Evolutionary conservation across 2,888 invertebrate species (phyloP).

Genomic region (Onthophagus sagittarius): DNA sequence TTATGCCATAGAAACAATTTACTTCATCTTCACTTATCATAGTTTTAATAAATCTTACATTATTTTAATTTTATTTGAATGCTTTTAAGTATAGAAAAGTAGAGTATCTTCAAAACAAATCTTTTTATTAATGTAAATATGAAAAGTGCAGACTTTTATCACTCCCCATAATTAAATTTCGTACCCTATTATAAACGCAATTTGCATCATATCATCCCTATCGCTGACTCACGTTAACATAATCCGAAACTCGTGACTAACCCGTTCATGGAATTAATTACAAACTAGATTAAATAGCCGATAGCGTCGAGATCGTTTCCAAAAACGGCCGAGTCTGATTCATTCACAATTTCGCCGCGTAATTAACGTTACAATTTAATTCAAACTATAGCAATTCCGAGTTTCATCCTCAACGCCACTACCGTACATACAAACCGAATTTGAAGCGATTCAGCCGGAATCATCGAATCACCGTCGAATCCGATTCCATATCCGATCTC

Average conservation of each 20-base stretch:
- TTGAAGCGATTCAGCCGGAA: neutral
- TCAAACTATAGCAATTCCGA: neutral
- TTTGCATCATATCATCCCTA: neutral
- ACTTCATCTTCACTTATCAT: too few species aligned
- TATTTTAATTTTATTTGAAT: too few species aligned
- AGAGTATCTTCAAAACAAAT: too few species aligned
- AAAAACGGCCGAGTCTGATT: neutral
- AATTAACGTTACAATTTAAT: neutral
- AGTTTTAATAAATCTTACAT: too few species aligned
- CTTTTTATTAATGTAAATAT: too few species aligned
- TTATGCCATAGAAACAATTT: too few species aligned
- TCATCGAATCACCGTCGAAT: neutral
- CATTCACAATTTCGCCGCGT: neutral
- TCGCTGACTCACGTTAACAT: neutral
- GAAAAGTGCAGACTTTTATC: too few species aligned
- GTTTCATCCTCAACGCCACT: neutral
- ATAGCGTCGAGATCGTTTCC: neutral
- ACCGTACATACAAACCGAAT: neutral
- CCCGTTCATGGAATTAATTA: neutral
- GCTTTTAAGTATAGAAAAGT: too few species aligned
- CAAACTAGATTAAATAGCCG: neutral
- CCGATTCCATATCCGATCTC: neutral
- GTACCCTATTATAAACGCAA: neutral
- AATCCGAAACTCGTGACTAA: neutral
- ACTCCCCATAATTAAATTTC: too few species aligned